These are phyloP conservation scores for Diadumene lineata DNA, from an alignment of 92 coral and sea anemone genomes.

Conservation along the genomic window DNA sequence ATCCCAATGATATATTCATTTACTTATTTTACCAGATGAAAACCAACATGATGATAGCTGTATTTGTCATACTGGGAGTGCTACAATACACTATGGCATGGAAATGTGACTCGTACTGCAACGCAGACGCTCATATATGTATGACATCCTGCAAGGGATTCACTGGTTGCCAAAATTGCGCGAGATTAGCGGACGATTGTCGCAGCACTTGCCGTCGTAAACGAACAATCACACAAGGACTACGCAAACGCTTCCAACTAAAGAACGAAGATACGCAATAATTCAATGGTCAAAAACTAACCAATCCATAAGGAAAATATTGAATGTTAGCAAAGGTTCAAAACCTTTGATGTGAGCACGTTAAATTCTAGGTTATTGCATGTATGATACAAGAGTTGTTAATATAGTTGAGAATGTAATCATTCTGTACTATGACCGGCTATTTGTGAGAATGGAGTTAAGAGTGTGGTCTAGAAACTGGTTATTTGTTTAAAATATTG, in stretches of 20 bases:
- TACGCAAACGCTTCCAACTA: slow-evolving; percentile 12
- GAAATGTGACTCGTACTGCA: slow-evolving; percentile 29
- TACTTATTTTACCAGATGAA: slow-evolving; percentile 28
- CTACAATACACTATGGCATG: slow-evolving; percentile 23
- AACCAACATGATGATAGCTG: slow-evolving; percentile 15
- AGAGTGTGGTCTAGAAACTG: neutral
- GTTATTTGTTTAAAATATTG: neutral
- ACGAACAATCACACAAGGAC: slow-evolving; percentile 10
- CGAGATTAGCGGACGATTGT: slow-evolving; percentile 17
- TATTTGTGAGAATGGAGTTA: neutral
- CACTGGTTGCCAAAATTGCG: slow-evolving; percentile 9
- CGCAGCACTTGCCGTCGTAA: slow-evolving; percentile 23
- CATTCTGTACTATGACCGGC: too few relatives aligned
- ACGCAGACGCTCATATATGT: slow-evolving; percentile 22
- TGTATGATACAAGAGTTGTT: too few relatives aligned
- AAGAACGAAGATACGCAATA: neutral
- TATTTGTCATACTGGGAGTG: slow-evolving; percentile 30
- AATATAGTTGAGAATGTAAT: too few relatives aligned
- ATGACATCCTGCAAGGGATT: slow-evolving; percentile 21
- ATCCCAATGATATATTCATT: too few relatives aligned
- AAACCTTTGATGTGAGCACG: too few relatives aligned
- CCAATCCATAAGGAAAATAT: neutral
- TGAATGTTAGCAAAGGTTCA: neutral
- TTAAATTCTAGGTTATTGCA: too few relatives aligned
- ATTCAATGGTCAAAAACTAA: neutral